Conservation (phyloP, 2,797 vertebrate species). For the Pitangus sulphuratus region DNA sequence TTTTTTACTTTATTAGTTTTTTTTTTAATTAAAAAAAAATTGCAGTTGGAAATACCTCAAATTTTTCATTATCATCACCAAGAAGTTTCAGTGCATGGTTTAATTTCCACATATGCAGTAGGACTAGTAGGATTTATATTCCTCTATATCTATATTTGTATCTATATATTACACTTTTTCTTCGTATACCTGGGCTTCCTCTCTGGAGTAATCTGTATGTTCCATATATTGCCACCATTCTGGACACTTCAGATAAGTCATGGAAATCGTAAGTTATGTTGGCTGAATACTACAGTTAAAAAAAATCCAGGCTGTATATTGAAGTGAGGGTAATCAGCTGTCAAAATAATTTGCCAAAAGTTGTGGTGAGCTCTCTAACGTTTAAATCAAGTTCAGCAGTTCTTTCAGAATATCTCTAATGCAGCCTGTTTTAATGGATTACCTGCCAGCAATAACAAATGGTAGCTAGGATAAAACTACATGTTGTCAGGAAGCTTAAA, state of each 20-base stretch:
- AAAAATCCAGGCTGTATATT: background rate
- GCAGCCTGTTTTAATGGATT: conserved; percentile 20
- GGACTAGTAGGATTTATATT: background rate
- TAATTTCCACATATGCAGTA: background rate
- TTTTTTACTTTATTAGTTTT: background rate
- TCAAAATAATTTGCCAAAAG: conserved; percentile 18
- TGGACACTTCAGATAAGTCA: background rate
- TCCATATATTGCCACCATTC: background rate
- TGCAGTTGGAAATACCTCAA: background rate
- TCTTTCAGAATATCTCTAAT: conserved; percentile 21
- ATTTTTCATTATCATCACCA: background rate
- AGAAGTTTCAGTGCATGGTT: background rate
- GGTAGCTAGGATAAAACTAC: conserved; percentile 16
- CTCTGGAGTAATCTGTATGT: background rate
- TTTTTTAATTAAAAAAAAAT: background rate
- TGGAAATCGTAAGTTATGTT: background rate
- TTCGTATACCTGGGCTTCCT: background rate
- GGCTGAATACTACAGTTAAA: background rate
- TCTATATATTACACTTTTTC: background rate
- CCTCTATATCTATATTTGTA: background rate
- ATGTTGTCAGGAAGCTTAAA: conserved; percentile 34
- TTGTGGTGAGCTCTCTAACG: background rate
- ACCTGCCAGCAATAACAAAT: conserved; percentile 49
- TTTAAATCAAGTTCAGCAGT: conserved; percentile 31
- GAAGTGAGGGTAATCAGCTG: background rate